Percentiles rank a stretch among this genome's conserved stretches.
Evolutionary conservation across 2,888 invertebrate species (phyloP).

Genomic region (Frankliniella fusca): DNA sequence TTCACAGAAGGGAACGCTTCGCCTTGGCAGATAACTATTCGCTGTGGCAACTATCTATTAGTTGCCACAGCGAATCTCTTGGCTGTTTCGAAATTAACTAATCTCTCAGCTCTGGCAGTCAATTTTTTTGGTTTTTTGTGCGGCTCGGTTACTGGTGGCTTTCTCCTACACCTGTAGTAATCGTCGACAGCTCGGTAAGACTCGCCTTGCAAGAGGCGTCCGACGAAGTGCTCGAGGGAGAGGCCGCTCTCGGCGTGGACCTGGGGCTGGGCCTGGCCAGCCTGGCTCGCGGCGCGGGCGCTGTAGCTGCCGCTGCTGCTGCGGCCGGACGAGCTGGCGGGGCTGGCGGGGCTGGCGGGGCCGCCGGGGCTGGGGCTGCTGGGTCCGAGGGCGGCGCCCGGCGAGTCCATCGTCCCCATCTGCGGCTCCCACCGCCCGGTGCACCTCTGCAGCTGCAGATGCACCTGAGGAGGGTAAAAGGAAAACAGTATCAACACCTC

Average conservation of each 20-base stretch:
- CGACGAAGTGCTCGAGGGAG: constrained; percentile 49
- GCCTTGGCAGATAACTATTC: too few relatives aligned
- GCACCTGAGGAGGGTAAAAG: too few relatives aligned
- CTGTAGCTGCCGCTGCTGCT: neutral
- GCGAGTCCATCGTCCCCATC: constrained; percentile 6
- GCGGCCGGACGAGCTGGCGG: neutral
- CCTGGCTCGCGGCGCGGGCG: neutral
- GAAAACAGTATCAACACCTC: too few relatives aligned
- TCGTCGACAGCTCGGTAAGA: too few relatives aligned
- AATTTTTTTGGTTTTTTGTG: too few relatives aligned
- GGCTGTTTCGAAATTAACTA: too few relatives aligned
- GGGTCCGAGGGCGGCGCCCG: neutral
- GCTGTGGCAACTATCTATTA: too few relatives aligned
- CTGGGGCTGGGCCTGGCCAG: neutral
- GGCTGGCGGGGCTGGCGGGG: neutral
- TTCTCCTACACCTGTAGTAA: too few relatives aligned
- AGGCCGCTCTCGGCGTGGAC: constrained; percentile 21
- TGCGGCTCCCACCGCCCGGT: neutral
- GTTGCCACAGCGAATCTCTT: too few relatives aligned
- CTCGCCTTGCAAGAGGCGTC: constrained; percentile 48
- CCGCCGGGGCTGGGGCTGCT: neutral
- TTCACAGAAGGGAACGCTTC: too few relatives aligned
- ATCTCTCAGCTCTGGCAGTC: too few relatives aligned
- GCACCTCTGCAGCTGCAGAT: neutral
- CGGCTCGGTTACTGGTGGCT: too few relatives aligned